Conservation (phyloP, 2,797 vertebrate species). For the Diglossa cyanea region DNA sequence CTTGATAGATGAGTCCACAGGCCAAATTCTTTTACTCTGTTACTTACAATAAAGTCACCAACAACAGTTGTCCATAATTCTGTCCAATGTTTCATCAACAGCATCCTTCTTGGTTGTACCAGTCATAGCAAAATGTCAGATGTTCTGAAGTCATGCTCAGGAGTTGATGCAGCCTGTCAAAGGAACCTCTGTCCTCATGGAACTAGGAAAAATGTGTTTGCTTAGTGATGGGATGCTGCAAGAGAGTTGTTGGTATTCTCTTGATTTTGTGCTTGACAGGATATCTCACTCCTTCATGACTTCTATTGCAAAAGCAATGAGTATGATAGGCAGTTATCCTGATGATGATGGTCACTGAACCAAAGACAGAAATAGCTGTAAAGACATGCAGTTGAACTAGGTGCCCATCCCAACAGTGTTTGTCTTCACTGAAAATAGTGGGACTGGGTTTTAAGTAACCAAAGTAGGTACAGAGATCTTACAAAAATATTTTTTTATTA, state of each 20-base stretch:
- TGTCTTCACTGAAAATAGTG: not conserved
- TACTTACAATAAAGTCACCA: not conserved
- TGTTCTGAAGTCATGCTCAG: not conserved
- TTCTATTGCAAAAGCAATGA: not conserved
- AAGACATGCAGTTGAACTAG: not conserved
- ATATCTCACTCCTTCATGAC: not conserved
- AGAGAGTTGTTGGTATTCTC: not conserved
- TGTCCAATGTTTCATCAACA: not conserved
- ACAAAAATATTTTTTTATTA: not conserved
- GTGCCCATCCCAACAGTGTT: not conserved
- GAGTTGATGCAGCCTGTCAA: not conserved
- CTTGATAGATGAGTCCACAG: not conserved
- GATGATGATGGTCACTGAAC: not conserved
- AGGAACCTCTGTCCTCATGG: not conserved
- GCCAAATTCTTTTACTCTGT: not conserved
- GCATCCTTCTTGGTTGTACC: not conserved
- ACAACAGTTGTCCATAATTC: not conserved
- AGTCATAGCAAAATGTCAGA: not conserved
- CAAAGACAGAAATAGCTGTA: not conserved
- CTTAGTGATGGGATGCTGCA: not conserved
- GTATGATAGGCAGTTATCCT: not conserved
- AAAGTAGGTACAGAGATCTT: not conserved
- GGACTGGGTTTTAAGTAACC: not conserved
- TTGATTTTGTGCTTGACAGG: not conserved
- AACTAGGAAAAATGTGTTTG: not conserved